Conservation (phyloP, 2,888 invertebrate species). For the Pocota personata region DNA sequence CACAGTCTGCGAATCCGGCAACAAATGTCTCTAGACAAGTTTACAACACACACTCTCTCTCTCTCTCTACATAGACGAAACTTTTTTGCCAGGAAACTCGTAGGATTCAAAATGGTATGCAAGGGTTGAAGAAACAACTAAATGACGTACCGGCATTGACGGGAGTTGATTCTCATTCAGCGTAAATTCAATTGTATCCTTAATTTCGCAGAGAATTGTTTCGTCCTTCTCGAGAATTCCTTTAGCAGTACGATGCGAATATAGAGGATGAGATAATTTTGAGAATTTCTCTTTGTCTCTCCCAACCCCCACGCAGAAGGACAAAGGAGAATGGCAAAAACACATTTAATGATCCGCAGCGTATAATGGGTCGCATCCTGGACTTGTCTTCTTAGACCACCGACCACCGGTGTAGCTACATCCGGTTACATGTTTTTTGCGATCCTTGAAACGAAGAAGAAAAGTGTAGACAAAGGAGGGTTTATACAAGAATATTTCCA, state of each 20-base stretch:
- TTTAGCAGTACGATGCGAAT: not conserved
- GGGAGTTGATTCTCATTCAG: not conserved
- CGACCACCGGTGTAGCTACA: constrained; percentile 63
- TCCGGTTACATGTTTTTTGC: constrained; percentile 67
- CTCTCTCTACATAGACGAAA: not conserved
- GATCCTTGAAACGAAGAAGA: not conserved
- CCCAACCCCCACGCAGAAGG: constrained; percentile 1
- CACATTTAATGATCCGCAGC: constrained; percentile 68
- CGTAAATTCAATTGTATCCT: constrained; percentile 26
- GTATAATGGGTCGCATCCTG: constrained; percentile 68
- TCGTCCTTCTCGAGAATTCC: constrained; percentile 3
- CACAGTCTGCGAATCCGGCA: constrained; percentile 24
- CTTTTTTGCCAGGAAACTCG: not conserved
- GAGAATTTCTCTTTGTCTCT: not conserved
- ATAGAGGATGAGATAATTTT: too few species aligned
- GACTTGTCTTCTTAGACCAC: constrained; percentile 59
- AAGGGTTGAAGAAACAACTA: not conserved
- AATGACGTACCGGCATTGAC: not conserved
- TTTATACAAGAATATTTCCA: constrained; percentile 65
- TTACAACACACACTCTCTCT: not conserved
- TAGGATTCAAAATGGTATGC: not conserved
- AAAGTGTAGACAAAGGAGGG: constrained; percentile 31
- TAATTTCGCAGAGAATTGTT: constrained; percentile 13
- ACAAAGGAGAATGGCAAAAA: constrained; percentile 51
- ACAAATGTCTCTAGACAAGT: constrained; percentile 36